Evolutionary conservation across 2,888 invertebrate genomes (phyloP).

Genomic region (Seira ritae): DNA sequence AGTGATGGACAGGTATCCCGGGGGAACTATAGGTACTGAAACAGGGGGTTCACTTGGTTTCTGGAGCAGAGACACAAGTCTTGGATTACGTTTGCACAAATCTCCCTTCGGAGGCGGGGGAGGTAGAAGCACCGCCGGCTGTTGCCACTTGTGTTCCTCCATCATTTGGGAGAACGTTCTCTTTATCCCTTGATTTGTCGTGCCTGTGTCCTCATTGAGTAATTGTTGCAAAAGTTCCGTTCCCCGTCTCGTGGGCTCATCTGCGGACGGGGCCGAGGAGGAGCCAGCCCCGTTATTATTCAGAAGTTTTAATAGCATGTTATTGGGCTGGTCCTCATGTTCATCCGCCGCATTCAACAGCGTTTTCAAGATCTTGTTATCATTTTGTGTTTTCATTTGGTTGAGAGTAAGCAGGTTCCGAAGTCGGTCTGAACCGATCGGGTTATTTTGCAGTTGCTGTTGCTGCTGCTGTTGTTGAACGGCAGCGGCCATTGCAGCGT

Average conservation of each 20-base stretch:
- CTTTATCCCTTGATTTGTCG: conserved; percentile 18
- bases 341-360: conserved; percentile 83
- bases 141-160: conserved; percentile 42
- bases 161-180: conserved; percentile 41
- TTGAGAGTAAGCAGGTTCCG: conserved; percentile 79
- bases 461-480: conserved; percentile 20
- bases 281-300: conserved; percentile 56
- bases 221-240: conserved; percentile 81
- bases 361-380: conserved; percentile 75
- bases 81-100: conserved; percentile 88
- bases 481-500: not conserved
- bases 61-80: conserved; percentile 88
- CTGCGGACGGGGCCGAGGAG: conserved; percentile 1
- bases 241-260: conserved; percentile 71
- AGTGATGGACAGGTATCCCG: conserved; percentile 78
- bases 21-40: conserved; percentile 76
- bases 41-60: conserved; percentile 83
- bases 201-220: conserved; percentile 76
- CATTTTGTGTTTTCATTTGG: conserved; percentile 57
- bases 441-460: conserved; percentile 17
- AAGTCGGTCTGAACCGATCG: conserved; percentile 76
- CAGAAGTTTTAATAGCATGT: conserved; percentile 74
- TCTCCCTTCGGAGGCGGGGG: conserved; percentile 74
- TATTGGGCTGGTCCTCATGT: conserved; percentile 77
- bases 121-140: conserved; percentile 15